Percentiles rank a stretch among this genome's conserved stretches.
These are phyloP conservation scores for Drosophila santomea DNA, from an alignment of 1,140 invertebrate genomes.

Conservation along the genomic window DNA sequence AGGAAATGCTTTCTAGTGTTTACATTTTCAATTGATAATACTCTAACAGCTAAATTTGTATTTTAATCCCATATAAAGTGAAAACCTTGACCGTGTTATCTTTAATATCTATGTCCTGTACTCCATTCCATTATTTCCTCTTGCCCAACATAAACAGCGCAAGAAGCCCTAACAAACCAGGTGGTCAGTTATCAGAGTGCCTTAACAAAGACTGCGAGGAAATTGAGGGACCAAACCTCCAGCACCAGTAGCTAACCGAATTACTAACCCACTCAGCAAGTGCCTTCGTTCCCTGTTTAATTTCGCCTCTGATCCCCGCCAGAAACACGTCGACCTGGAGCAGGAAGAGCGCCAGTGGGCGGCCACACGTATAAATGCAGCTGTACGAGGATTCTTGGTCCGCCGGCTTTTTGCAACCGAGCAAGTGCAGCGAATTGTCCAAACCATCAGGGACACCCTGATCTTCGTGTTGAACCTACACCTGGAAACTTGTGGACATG, in stretches of 20 bases:
- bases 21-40: no score
- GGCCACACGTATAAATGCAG: conserved; percentile 89
- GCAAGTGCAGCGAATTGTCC: conserved; percentile 91
- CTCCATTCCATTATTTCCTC: conserved; percentile 11
- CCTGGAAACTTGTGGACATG: conserved; percentile 85
- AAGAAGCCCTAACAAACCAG: conserved; percentile 51
- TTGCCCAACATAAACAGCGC: conserved; percentile 47
- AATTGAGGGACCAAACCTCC: conserved; percentile 9
- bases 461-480: conserved; percentile 91
- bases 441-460: conserved; percentile 92
- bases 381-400: conserved; percentile 91
- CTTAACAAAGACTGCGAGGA: conserved; percentile 43
- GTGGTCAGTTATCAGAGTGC: conserved; percentile 52
- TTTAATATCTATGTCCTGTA: conserved; percentile 1
- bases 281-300: conserved; percentile 5
- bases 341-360: conserved; percentile 78
- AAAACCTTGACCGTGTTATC: background rate
- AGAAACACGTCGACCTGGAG: conserved; percentile 3
- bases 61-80: background rate
- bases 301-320: conserved; percentile 16
- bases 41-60: no score
- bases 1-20: no score
- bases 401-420: conserved; percentile 92
- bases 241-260: conserved; percentile 7
- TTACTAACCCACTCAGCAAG: conserved; percentile 33